These are phyloP conservation scores for Siphamia tubifer DNA, from an alignment of 2,113 vertebrate genomes.

Conservation along the genomic window DNA sequence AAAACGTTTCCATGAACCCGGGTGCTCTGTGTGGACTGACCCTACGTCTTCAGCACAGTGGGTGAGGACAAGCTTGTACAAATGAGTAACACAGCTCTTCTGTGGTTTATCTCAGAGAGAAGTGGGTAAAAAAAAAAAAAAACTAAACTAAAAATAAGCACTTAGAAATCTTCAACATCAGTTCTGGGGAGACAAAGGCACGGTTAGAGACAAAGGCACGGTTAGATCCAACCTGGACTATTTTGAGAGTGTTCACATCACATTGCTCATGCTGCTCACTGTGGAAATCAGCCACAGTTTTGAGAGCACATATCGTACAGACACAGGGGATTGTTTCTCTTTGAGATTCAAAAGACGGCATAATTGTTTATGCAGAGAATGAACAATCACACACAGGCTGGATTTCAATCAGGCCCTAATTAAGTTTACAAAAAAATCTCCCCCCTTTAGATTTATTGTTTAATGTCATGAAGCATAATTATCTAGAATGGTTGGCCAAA, in stretches of 20 bases:
- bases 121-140: conserved; percentile 44
- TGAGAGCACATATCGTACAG: conserved; percentile 63
- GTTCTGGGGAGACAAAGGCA: conserved; percentile 29
- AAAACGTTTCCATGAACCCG: background rate
- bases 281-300: conserved; percentile 85
- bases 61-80: conserved; percentile 14
- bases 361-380: conserved; percentile 20
- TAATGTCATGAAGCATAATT: background rate
- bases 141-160: conserved; percentile 53
- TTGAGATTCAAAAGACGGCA: conserved; percentile 42
- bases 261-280: conserved; percentile 82
- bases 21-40: background rate
- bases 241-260: conserved; percentile 85
- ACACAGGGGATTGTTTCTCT: conserved; percentile 46
- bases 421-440: background rate
- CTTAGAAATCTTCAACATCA: conserved; percentile 17
- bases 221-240: conserved; percentile 83
- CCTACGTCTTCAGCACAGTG: conserved; percentile 9
- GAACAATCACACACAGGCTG: background rate
- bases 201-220: conserved; percentile 70
- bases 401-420: conserved; percentile 33
- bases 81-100: conserved; percentile 43
- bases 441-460: conserved; percentile 23
- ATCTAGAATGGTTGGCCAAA: background rate
- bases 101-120: conserved; percentile 35